A percentile compares a stretch with the other conserved stretches of the same genome.
phyloP scores from a whole-genome alignment of 2,113 vertebrate genomes.

The Talpa occidentalis region DNA sequence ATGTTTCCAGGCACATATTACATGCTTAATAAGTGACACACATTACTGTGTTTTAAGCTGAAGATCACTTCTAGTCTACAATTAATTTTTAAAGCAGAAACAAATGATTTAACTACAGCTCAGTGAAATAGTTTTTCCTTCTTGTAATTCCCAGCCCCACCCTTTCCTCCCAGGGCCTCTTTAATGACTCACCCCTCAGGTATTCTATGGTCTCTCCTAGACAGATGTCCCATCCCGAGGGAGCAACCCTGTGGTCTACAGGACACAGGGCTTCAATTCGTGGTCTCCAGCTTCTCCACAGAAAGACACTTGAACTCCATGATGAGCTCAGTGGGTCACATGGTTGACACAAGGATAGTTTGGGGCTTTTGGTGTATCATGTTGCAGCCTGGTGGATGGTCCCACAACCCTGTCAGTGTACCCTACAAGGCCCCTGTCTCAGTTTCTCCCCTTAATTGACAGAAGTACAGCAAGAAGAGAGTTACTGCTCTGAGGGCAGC shows the following conservation, averaged over 20 bases:
- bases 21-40: neutral
- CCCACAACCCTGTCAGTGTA: neutral
- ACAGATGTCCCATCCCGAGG: neutral
- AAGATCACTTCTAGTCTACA: neutral
- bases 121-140: conserved; percentile 35
- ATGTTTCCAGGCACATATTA: neutral
- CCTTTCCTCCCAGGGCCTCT: conserved; percentile 12
- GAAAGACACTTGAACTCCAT: neutral
- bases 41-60: neutral
- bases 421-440: neutral
- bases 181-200: conserved; percentile 40
- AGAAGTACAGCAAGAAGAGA: neutral
- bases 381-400: neutral
- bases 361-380: neutral
- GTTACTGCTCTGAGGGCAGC: neutral
- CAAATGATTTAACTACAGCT: neutral
- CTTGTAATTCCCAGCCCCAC: neutral
- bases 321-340: neutral
- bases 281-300: neutral
- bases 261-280: neutral
- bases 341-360: neutral
- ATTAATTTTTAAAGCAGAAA: conserved; percentile 18
- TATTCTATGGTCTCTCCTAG: neutral
- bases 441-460: neutral
- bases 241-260: neutral